Evolutionary conservation across 2,113 vertebrate species (phyloP).

Genomic region (Sinocyclocheilus grahami): DNA sequence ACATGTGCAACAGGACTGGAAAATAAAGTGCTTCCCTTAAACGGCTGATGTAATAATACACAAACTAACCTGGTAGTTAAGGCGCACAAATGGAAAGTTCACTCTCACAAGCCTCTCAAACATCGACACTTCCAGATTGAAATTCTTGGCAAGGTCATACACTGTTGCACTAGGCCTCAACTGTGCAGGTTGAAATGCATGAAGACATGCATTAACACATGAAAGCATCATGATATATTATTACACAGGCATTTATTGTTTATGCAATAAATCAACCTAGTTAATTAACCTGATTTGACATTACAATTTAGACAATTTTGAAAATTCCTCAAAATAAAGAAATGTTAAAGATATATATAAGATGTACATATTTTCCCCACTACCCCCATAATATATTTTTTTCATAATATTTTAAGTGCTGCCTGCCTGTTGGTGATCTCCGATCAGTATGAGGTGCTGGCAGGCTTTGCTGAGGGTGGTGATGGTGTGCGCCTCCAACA

Average conservation of each 20-base stretch:
- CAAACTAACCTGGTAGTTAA: constrained; percentile 87
- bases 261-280: not conserved
- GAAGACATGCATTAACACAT: not conserved
- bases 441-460: constrained; percentile 95
- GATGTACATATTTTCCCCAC: no score
- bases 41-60: not conserved
- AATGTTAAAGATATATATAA: no score
- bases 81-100: constrained; percentile 84
- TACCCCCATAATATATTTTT: no score
- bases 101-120: constrained; percentile 92
- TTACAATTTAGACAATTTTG: no score
- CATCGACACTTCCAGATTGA: constrained; percentile 91
- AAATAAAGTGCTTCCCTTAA: not conserved
- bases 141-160: constrained; percentile 91
- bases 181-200: constrained; percentile 66
- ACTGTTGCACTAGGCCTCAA: constrained; percentile 90
- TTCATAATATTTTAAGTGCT: not conserved
- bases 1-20: no score
- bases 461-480: constrained; percentile 86
- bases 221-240: not conserved
- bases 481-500: constrained; percentile 93
- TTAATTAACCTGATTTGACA: no score
- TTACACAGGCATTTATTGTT: not conserved
- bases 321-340: no score
- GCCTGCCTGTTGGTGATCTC: constrained; percentile 93